Base-by-base conservation (phyloP, 1,140 invertebrate species). In the Sarcophaga bullata region DNA sequence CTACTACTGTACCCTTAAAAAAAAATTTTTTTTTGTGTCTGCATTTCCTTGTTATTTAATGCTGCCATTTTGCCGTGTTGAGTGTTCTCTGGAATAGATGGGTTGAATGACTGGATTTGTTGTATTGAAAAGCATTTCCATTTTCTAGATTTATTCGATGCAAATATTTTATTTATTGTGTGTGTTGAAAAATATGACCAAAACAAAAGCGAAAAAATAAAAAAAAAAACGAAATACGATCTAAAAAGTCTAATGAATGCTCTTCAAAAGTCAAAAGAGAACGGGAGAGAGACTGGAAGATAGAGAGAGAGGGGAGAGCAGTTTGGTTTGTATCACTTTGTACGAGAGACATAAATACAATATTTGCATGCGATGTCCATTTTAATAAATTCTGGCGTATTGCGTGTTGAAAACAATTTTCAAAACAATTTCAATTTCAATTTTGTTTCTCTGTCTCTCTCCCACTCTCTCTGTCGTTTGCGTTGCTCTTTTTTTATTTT, bases 311-410 rank as follows among this genome's bases (percentile, higher is more conserved):
- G 25, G 4, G 25, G 4, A 58, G 6, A 13, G 54, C 10, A 0
- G 54, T 0, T 15, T 13, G n/a, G 54, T 58, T 13, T 0, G 11
- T 68, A 68, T 6, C 9, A 19, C 6, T 19, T 68, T 37, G 4
- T 37, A 37, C 25, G 25, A 37, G 25, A 37, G 25, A 2, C 8
- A 68, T 19, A 68, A 68, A 17, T 19, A 68, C 17, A 68, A 68
- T 68, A 68, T 68, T 68, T 68, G 62, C 62, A 68, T 68, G 62
- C 62, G 62, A 68, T 68, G 62, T 68, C 62, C 62, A 68, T 68
- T 68, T 68, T 68, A 68, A 68, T 68, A 68, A 68, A 68, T 68
- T 17, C 62, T 68, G 62, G 62, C 62, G 9, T 68, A 68, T 68
- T 68, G 62, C 62, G 62, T 68, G 62, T 68, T 68, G 19, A 68